Evolutionary conservation across 2,113 vertebrate species (phyloP).

Genomic region (Syngnathus floridae): DNA sequence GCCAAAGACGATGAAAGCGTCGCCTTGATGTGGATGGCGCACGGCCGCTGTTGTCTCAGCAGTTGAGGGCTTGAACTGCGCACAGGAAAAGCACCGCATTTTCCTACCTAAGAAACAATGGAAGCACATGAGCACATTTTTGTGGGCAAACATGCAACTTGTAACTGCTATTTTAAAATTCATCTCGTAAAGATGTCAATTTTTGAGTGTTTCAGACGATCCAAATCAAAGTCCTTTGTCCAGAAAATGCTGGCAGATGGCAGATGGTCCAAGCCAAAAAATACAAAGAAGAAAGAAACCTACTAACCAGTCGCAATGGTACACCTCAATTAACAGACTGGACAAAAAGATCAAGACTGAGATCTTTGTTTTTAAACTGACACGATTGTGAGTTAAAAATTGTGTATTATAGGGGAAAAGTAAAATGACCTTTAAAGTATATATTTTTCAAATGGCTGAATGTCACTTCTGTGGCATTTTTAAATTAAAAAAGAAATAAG

Average conservation of each 20-base stretch:
- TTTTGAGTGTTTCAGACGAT: neutral
- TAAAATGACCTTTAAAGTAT: no score
- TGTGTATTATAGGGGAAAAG: no score
- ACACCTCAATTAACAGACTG: neutral
- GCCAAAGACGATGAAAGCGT: constrained; percentile 74
- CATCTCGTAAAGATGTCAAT: neutral
- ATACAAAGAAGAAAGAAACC: neutral
- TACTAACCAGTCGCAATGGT: neutral
- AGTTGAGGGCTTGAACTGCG: constrained; percentile 48
- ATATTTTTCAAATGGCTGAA: neutral
- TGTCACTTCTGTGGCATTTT: neutral
- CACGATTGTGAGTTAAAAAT: no score
- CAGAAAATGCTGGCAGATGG: neutral
- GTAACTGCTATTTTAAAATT: neutral
- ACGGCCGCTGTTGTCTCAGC: constrained; percentile 47
- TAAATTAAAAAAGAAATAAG: no score
- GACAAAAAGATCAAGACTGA: neutral
- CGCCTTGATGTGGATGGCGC: constrained; percentile 65
- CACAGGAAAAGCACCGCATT: constrained; percentile 45
- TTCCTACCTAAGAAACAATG: constrained; percentile 41
- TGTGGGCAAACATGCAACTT: constrained; percentile 11
- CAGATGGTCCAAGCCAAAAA: neutral
- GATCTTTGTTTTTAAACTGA: no score
- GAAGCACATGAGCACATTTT: constrained; percentile 59
- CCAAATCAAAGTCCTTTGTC: neutral